These are phyloP conservation scores for Agrotis clavis DNA, from an alignment of 2,888 invertebrate species.

Conservation along the genomic window DNA sequence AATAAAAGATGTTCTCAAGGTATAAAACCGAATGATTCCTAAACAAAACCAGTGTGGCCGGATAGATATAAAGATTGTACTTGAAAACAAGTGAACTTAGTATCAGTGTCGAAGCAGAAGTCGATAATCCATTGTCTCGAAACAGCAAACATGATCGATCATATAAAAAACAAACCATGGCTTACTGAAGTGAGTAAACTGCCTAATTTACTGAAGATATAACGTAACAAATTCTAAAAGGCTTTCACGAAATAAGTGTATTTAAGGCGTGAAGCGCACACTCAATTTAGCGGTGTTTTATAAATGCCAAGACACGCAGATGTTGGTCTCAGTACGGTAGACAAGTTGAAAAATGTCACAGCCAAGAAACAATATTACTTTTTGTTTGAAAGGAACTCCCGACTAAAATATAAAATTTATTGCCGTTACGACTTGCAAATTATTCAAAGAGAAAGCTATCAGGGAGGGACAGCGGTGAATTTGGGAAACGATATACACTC, in stretches of 20 bases:
- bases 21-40: no score
- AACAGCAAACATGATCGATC: constrained; percentile 26
- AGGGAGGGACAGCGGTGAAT: constrained; percentile 24
- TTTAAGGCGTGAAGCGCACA: constrained; percentile 45
- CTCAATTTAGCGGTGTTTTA: constrained; percentile 62
- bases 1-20: no score
- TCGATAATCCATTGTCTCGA: constrained; percentile 19
- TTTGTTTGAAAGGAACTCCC: constrained; percentile 58
- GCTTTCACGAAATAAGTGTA: constrained; percentile 40
- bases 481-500: constrained; percentile 40
- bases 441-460: constrained; percentile 58
- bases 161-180: constrained; percentile 15
- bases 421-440: constrained; percentile 56
- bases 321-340: constrained; percentile 55
- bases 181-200: constrained; percentile 15
- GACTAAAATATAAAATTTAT: constrained; percentile 66
- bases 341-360: constrained; percentile 64
- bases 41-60: not conserved
- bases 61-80: not conserved
- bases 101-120: not conserved
- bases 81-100: constrained; percentile 18
- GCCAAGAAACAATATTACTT: constrained; percentile 64
- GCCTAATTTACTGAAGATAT: constrained; percentile 37
- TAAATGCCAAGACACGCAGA: constrained; percentile 57
- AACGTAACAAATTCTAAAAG: constrained; percentile 35